Base-by-base conservation (phyloP, 2,113 vertebrate species). In the Rhodinocichla rosea region DNA sequence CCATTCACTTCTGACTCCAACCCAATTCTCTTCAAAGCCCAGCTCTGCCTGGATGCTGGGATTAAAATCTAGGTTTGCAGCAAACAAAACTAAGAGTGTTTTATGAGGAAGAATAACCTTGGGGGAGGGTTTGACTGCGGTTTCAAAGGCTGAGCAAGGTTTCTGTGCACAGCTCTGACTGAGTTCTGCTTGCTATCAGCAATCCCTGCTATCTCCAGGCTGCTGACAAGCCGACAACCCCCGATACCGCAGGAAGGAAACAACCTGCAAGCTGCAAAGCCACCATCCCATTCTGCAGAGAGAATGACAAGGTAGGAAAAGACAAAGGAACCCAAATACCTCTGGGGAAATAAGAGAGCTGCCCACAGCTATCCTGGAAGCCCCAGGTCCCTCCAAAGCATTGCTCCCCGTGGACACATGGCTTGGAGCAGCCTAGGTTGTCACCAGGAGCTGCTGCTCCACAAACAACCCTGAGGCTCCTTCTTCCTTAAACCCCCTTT, bases 131-230 rank as follows among this genome's bases (percentile, higher is more conserved):
- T 89, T 82, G 91, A 60, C 87, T 92, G 94, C 7, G 21, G 81
- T 95, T 95, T 95, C 91, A 94, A 94, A 97, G 95, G 93, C 96
- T 96, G 94, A 96, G 89, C 84, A 45, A 95, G 95, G 94, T 63
- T 94, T 96, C 87, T 75, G 89, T 84, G 60, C 83, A 35, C 77
- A n/a, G 94, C 57, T 15, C 95, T 68, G 90, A 20, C n/a, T 85
- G 75, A 47, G 94, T 89, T 96, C 89, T 96, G 95, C 93, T 84
- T 52, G 30, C 91, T 95, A 94, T 95, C 96, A 95, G 95, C 95
- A 95, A 56, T 94, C 94, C 89, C 77, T 22, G 81, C 87, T 87
- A 87, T 92, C 91, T 94, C 88, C 92, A 53, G 81, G 81, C 76
- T 95, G 95, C 94, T 97, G 95, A 97, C 95, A 97, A 16, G 62